Evolutionary conservation across 1,140 invertebrate species (phyloP).

Genomic region (Rhopalosiphum padi): DNA sequence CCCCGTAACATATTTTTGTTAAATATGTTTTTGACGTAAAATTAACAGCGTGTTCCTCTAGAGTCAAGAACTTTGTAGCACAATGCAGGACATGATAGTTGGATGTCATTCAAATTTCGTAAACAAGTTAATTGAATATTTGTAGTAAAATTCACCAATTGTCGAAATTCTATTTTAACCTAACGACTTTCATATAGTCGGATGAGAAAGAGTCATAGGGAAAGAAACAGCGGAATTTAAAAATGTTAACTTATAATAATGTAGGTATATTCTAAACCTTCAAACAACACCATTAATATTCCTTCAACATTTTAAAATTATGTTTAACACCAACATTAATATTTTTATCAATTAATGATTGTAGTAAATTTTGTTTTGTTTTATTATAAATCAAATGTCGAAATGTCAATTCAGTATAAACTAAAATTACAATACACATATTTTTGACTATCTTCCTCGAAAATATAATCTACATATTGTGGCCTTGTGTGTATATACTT

Average conservation of each 20-base stretch:
- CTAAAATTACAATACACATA: background rate
- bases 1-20: background rate
- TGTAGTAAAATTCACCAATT: background rate
- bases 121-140: constrained; percentile 15
- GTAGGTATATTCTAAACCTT: background rate
- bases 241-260: background rate
- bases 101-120: background rate
- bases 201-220: background rate
- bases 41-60: background rate
- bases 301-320: background rate
- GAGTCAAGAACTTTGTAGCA: background rate
- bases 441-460: background rate
- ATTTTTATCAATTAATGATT: background rate
- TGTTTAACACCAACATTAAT: background rate
- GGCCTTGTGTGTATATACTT: background rate
- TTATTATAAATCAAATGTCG: background rate
- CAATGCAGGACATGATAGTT: background rate
- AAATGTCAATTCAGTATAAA: background rate
- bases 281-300: background rate
- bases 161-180: background rate
- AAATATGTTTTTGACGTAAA: background rate
- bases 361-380: background rate
- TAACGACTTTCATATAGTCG: background rate
- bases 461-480: background rate
- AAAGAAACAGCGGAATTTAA: background rate